Evolutionary conservation across 1,140 invertebrate genomes (phyloP).

Genomic region (Batillaria attramentaria): DNA sequence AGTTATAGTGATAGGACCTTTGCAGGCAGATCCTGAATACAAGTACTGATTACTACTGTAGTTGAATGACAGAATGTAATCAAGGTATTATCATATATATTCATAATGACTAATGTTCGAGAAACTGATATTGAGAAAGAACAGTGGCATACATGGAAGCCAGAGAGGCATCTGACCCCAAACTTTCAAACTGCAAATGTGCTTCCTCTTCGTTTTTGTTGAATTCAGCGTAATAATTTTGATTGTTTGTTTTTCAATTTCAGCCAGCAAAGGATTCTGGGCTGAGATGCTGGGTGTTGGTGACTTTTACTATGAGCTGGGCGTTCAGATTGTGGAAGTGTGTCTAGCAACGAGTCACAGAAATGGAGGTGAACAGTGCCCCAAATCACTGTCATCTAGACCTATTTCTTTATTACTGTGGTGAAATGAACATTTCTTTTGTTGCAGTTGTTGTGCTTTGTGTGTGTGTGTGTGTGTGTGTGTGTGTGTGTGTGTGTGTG

Average conservation of each 20-base stretch:
- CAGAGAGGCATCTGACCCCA: too few species aligned
- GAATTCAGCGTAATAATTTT: neutral
- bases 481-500: slow-evolving; percentile 11
- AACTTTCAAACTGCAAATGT: too few species aligned
- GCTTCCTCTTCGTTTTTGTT: too few species aligned
- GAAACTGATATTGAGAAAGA: too few species aligned
- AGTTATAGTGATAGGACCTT: too few species aligned
- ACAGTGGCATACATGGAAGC: too few species aligned
- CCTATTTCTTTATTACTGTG: neutral
- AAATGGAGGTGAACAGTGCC: slow-evolving; percentile 74
- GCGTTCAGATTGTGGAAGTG: slow-evolving; percentile 99
- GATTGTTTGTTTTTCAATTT: slow-evolving; percentile 41
- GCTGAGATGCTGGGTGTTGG: slow-evolving; percentile 95
- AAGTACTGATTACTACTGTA: too few species aligned
- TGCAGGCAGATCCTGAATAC: too few species aligned
- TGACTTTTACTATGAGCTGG: slow-evolving; percentile 99
- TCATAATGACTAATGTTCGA: too few species aligned
- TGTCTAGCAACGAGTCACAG: slow-evolving; percentile 87
- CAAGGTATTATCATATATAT: too few species aligned
- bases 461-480: slow-evolving; percentile 7
- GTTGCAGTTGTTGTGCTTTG: neutral
- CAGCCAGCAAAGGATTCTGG: slow-evolving; percentile 89
- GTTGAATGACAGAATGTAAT: too few species aligned
- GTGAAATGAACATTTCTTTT: neutral
- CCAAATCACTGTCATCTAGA: neutral